Evolutionary conservation across 2,888 invertebrate genomes (phyloP).

Genomic region (Parnassius apollo): DNA sequence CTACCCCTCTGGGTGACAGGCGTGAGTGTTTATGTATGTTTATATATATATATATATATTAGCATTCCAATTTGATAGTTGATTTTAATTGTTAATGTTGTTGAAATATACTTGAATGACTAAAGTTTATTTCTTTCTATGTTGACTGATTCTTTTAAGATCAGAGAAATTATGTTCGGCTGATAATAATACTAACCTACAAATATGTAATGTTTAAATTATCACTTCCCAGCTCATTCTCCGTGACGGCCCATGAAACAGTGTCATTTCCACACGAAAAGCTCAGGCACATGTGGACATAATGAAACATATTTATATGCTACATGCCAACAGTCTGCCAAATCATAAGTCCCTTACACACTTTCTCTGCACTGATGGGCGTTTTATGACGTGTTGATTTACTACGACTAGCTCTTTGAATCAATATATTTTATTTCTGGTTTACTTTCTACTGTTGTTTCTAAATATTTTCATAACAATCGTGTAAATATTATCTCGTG

Average conservation of each 20-base stretch:
- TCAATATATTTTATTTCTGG: not conserved
- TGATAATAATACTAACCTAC: not conserved
- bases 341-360: conserved; percentile 55
- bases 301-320: conserved; percentile 57
- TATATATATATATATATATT: too few species aligned
- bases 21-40: too few species aligned
- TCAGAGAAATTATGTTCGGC: too few species aligned
- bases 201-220: not conserved
- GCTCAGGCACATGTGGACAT: conserved; percentile 45
- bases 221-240: conserved; percentile 12
- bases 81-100: too few species aligned
- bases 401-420: not conserved
- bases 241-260: conserved; percentile 38
- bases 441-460: conserved; percentile 1
- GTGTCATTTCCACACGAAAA: conserved; percentile 39
- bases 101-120: too few species aligned
- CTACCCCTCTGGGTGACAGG: too few species aligned
- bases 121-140: too few species aligned
- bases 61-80: too few species aligned
- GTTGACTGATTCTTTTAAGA: too few species aligned
- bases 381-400: conserved; percentile 22
- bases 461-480: too few species aligned
- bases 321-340: conserved; percentile 39
- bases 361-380: conserved; percentile 32
- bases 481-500: too few species aligned